Percentiles rank a stretch among this genome's conserved stretches.
Evolutionary conservation across 2,888 invertebrate genomes (phyloP).

Genomic region (Tiliacea citrago): DNA sequence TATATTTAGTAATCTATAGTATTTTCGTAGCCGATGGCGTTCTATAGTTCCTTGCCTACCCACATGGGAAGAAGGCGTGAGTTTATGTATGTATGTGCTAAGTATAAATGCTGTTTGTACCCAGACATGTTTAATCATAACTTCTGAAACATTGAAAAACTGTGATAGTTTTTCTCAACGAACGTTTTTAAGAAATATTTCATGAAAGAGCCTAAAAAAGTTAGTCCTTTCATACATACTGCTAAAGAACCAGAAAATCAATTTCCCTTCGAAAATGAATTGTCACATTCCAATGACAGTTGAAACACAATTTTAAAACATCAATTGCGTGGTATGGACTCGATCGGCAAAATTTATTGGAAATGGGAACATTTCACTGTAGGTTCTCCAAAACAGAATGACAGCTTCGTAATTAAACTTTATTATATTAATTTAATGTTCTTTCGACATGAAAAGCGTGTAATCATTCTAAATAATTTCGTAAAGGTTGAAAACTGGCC

Average conservation of each 20-base stretch:
- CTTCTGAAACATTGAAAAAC: neutral
- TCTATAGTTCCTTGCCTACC: too few species aligned
- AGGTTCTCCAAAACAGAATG: constrained; percentile 73
- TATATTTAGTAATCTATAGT: too few species aligned
- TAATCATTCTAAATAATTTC: constrained; percentile 3
- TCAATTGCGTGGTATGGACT: constrained; percentile 68
- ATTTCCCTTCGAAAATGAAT: constrained; percentile 59
- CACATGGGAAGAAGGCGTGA: too few species aligned
- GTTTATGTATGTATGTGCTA: too few species aligned
- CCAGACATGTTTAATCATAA: neutral
- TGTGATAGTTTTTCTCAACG: neutral
- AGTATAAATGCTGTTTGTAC: too few species aligned
- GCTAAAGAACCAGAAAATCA: constrained; percentile 41
- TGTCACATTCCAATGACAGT: constrained; percentile 51
- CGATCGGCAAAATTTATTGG: constrained; percentile 74
- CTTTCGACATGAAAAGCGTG: constrained; percentile 30
- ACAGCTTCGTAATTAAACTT: constrained; percentile 84
- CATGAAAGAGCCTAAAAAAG: neutral
- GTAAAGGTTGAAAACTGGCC: too few species aligned
- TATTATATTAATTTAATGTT: constrained; percentile 68
- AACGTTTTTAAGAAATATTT: constrained; percentile 1
- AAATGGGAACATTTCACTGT: constrained; percentile 73
- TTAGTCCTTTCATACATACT: neutral
- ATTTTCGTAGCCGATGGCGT: too few species aligned
- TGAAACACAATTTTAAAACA: constrained; percentile 69